A percentile compares a stretch with the other conserved stretches of the same genome.
These are phyloP conservation scores for Stenichneumon culpator DNA, from an alignment of 2,888 invertebrate genomes.

Conservation along the genomic window DNA sequence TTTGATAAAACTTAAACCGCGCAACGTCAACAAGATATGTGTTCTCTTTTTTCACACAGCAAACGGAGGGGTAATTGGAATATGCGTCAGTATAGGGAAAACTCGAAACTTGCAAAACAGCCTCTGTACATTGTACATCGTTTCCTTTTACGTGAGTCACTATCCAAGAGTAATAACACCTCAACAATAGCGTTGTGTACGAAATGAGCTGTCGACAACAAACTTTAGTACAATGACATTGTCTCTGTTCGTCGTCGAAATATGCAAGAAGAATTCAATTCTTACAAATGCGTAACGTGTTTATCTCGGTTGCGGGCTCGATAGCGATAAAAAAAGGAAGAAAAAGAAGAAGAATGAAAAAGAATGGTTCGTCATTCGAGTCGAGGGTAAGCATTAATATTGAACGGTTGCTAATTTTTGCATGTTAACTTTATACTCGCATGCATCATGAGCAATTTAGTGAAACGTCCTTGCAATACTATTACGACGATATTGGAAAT, in stretches of 20 bases:
- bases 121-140: not conserved
- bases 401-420: slow-evolving; percentile 52
- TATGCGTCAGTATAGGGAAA: not conserved
- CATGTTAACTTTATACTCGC: not conserved
- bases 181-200: not conserved
- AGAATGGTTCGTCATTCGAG: slow-evolving; percentile 4
- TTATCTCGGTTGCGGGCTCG: slow-evolving; percentile 22
- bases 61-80: not conserved
- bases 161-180: not conserved
- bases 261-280: slow-evolving; percentile 49
- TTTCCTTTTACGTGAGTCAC: not conserved
- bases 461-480: slow-evolving; percentile 24
- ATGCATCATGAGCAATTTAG: slow-evolving; percentile 21
- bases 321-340: slow-evolving; percentile 48
- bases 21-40: not conserved
- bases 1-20: not conserved
- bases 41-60: not conserved
- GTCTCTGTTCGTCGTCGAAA: not conserved
- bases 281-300: slow-evolving; percentile 14
- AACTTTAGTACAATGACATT: slow-evolving; percentile 13
- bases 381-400: slow-evolving; percentile 43
- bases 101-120: not conserved
- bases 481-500: not conserved
- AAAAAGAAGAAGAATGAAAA: slow-evolving; percentile 23
- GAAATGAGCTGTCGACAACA: not conserved